Conservation (phyloP, 2,797 vertebrate species). For the Cheirogaleus major region DNA sequence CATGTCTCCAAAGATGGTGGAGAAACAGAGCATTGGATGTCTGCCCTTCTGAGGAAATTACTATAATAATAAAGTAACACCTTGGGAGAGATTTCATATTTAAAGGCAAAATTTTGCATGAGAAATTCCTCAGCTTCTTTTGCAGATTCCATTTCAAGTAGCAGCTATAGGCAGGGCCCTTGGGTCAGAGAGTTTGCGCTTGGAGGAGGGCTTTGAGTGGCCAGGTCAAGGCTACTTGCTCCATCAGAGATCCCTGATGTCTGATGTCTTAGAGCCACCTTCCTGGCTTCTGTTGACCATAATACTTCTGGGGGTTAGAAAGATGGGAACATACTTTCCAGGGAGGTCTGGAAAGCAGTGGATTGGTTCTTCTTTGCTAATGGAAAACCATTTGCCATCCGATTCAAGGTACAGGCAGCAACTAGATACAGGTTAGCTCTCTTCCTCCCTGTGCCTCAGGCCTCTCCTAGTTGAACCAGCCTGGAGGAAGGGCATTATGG, state of each 20-base stretch:
- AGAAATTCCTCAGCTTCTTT: slow-evolving; percentile 63
- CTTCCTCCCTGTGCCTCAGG: not conserved
- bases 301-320: not conserved
- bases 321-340: not conserved
- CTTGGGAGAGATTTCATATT: slow-evolving; percentile 71
- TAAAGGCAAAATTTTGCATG: slow-evolving; percentile 67
- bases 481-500: not conserved
- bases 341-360: not conserved
- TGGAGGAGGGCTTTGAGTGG: not conserved
- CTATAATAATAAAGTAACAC: slow-evolving; percentile 73
- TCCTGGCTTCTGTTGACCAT: not conserved
- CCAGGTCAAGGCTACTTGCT: not conserved
- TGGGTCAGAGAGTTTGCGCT: not conserved
- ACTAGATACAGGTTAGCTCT: not conserved
- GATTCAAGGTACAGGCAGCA: not conserved
- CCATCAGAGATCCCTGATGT: not conserved
- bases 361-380: not conserved
- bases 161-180: not conserved
- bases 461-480: not conserved
- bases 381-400: not conserved
- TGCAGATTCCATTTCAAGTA: slow-evolving; percentile 9
- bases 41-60: slow-evolving; percentile 76
- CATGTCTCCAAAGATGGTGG: slow-evolving; percentile 57
- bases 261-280: not conserved
- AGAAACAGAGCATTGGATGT: slow-evolving; percentile 53